Evolutionary conservation across 2,113 vertebrate genomes (phyloP).

Genomic region (Dicrurus megarhynchus): DNA sequence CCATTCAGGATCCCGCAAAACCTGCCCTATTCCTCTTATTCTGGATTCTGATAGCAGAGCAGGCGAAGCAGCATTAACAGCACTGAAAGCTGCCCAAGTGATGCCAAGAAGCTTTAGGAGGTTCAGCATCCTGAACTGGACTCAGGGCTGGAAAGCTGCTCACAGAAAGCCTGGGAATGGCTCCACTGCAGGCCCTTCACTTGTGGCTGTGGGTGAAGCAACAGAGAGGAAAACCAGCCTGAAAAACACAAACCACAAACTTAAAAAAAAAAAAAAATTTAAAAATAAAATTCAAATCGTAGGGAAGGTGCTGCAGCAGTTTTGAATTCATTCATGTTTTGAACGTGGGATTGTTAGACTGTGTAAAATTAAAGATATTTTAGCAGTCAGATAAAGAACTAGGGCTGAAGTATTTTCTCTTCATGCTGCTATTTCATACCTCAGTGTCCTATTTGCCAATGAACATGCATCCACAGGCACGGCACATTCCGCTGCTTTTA

Average conservation of each 20-base stretch:
- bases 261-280: neutral
- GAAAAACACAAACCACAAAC: neutral
- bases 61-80: neutral
- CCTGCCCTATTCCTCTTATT: neutral
- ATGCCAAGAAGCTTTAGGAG: neutral
- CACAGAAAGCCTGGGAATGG: neutral
- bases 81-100: neutral
- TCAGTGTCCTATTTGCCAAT: neutral
- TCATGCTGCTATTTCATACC: neutral
- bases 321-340: neutral
- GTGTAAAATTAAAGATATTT: neutral
- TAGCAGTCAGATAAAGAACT: neutral
- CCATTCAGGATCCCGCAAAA: rapidly evolving
- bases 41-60: neutral
- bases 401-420: neutral
- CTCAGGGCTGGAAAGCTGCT: neutral
- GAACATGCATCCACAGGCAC: neutral
- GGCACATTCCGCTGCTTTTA: neutral
- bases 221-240: neutral
- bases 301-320: neutral
- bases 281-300: neutral
- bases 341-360: rapidly evolving
- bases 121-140: neutral
- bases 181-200: neutral
- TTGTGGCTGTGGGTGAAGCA: rapidly evolving